A percentile compares a stretch with the other conserved stretches of the same genome.
These are phyloP conservation scores for Eupithecia vulgata DNA, from an alignment of 2,888 invertebrate species.

Conservation along the genomic window DNA sequence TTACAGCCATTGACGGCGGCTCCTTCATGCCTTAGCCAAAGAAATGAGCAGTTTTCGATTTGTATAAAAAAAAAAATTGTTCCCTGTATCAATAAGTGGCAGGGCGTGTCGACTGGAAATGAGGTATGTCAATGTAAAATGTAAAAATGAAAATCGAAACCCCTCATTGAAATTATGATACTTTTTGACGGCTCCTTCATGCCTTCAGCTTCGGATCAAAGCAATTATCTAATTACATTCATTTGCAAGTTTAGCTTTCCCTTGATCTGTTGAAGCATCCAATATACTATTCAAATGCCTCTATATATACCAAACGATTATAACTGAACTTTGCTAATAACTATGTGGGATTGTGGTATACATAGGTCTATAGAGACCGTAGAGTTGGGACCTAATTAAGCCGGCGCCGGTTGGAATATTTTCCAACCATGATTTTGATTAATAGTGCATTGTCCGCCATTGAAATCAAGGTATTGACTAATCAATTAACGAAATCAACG, in stretches of 20 bases:
- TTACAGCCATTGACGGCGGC: too few species aligned
- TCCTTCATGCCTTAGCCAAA: too few species aligned
- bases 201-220: not conserved
- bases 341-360: not conserved
- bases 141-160: too few species aligned
- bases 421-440: conserved; percentile 3
- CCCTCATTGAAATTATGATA: too few species aligned
- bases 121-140: too few species aligned
- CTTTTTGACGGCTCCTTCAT: too few species aligned
- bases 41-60: too few species aligned
- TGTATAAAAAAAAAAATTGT: too few species aligned
- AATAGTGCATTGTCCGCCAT: conserved; percentile 22
- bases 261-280: not conserved
- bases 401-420: not conserved
- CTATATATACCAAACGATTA: not conserved
- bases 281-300: not conserved
- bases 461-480: conserved; percentile 26
- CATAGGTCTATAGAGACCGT: not conserved
- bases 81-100: too few species aligned
- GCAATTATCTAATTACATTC: not conserved
- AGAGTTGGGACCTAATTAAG: not conserved
- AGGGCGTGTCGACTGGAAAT: too few species aligned
- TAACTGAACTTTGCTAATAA: not conserved
- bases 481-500: conserved; percentile 33
- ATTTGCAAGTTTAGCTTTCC: not conserved